These are phyloP conservation scores for Pogona vitticeps DNA, from an alignment of 2,113 vertebrate genomes.

Conservation along the genomic window DNA sequence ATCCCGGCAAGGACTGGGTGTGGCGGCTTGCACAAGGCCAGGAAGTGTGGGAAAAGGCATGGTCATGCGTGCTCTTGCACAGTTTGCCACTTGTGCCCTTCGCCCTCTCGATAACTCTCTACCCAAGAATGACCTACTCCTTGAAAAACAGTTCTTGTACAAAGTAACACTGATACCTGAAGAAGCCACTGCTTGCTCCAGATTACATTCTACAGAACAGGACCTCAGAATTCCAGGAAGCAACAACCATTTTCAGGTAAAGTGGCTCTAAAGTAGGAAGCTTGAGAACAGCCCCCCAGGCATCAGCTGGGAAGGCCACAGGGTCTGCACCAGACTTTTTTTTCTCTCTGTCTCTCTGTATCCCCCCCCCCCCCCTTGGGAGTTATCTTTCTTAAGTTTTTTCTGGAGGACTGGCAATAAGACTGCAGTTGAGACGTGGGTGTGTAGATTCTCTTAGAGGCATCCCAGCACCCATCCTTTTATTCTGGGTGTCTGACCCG, in stretches of 20 bases:
- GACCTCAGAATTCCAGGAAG: background rate
- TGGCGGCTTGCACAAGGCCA: background rate
- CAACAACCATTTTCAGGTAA: background rate
- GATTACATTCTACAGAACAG: background rate
- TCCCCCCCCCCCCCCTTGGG: background rate
- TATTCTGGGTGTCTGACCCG: background rate
- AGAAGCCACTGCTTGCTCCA: background rate
- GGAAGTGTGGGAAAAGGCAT: constrained; percentile 3
- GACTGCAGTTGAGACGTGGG: background rate
- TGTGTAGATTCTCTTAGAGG: background rate
- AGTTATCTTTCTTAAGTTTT: background rate
- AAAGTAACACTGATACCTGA: background rate
- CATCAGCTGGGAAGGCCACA: background rate
- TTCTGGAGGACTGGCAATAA: background rate
- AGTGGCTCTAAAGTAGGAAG: background rate
- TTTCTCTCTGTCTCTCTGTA: background rate
- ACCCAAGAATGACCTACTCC: background rate
- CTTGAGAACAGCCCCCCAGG: background rate
- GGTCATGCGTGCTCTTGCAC: background rate
- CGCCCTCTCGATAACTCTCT: background rate
- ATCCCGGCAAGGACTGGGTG: background rate
- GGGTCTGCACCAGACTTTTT: background rate
- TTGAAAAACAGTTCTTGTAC: background rate
- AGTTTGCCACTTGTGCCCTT: background rate
- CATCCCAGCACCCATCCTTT: fast-evolving